phyloP scores from a whole-genome alignment of 2,113 vertebrate species.

The Aegithalos caudatus region DNA sequence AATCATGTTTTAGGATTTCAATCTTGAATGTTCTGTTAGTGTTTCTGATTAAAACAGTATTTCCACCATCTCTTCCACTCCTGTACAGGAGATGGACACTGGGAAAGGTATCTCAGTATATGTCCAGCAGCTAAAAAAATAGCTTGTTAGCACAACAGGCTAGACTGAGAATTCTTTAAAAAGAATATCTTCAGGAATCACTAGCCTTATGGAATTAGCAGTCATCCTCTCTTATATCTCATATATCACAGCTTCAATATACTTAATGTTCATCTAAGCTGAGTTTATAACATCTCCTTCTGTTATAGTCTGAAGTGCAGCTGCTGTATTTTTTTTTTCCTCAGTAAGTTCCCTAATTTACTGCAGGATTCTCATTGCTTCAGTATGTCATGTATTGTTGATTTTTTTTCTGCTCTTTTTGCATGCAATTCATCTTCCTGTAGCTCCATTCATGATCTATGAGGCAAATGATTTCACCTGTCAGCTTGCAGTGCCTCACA shows the following conservation, averaged over 20 bases:
- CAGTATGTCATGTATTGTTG: not conserved
- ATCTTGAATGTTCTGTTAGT: not conserved
- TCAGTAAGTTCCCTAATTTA: not conserved
- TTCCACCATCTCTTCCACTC: not conserved
- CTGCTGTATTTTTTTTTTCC: not conserved
- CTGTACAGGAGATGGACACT: not conserved
- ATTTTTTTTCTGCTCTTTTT: conserved; percentile 36
- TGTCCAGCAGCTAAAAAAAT: not conserved
- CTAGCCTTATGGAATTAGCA: not conserved
- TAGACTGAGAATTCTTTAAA: not conserved
- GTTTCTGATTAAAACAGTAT: not conserved
- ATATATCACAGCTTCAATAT: not conserved
- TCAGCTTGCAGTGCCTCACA: conserved; percentile 28
- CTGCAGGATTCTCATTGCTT: not conserved
- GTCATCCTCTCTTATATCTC: not conserved
- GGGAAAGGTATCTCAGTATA: not conserved
- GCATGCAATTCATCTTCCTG: conserved; percentile 31
- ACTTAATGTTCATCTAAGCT: not conserved
- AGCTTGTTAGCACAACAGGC: not conserved
- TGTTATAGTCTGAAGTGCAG: not conserved
- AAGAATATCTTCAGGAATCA: not conserved
- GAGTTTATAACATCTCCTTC: not conserved
- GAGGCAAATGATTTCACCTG: conserved; percentile 53
- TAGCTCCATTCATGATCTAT: conserved; percentile 37
- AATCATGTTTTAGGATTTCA: not conserved